These are phyloP conservation scores for Andrena chrysosceles DNA, from an alignment of 2,888 invertebrate genomes.

Conservation along the genomic window DNA sequence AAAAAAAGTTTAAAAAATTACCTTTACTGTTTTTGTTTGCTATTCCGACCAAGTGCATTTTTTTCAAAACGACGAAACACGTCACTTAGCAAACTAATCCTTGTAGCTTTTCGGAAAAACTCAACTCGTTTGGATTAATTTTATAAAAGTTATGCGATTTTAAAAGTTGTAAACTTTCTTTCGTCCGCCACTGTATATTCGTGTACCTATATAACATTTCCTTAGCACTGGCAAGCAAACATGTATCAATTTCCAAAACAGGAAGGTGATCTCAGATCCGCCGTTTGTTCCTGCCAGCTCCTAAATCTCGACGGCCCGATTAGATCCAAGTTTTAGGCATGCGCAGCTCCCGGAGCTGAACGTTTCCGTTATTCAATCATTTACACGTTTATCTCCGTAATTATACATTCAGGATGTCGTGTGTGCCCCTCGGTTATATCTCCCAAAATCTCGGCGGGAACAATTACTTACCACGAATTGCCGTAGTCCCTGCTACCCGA, in stretches of 20 bases:
- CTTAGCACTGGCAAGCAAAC: not conserved
- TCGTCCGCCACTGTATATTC: too few relatives aligned
- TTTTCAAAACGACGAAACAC: too few relatives aligned
- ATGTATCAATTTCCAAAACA: not conserved
- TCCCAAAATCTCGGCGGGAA: slow-evolving; percentile 32
- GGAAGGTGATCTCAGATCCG: not conserved
- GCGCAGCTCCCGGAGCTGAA: not conserved
- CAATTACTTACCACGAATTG: slow-evolving; percentile 47
- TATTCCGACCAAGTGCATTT: too few relatives aligned
- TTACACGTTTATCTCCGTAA: slow-evolving; percentile 10
- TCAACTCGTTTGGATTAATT: too few relatives aligned
- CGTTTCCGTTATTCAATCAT: slow-evolving; percentile 24
- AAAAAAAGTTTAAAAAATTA: too few relatives aligned
- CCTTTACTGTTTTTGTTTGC: too few relatives aligned
- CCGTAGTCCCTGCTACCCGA: not conserved
- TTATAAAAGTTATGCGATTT: too few relatives aligned
- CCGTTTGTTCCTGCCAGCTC: not conserved
- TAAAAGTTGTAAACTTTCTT: too few relatives aligned
- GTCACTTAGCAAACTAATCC: too few relatives aligned
- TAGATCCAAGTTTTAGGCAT: not conserved
- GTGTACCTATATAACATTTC: not conserved
- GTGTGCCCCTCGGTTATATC: slow-evolving; percentile 24
- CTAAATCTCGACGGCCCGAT: slow-evolving; percentile 12
- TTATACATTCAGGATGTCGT: slow-evolving; percentile 11
- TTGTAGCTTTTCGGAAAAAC: too few relatives aligned